Conservation (phyloP, 2,113 vertebrate genomes). For the Lynx canadensis region DNA sequence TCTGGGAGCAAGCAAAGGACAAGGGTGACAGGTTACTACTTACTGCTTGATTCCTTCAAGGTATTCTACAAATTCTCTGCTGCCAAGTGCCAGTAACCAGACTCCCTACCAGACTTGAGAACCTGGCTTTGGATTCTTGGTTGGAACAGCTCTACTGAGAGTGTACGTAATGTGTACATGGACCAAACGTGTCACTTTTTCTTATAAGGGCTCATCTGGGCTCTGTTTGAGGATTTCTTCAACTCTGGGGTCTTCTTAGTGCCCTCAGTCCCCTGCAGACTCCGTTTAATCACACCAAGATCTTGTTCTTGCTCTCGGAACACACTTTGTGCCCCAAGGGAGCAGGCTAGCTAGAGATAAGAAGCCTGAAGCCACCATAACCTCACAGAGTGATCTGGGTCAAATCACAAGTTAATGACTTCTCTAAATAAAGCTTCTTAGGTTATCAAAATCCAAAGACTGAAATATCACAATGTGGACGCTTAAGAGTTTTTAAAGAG, state of each 20-base stretch:
- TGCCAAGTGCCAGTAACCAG: constrained; percentile 30
- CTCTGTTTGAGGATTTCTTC: neutral
- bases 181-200: neutral
- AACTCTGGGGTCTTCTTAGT: neutral
- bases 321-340: constrained; percentile 8
- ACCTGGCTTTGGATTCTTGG: neutral
- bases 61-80: neutral
- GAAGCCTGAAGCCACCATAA: neutral
- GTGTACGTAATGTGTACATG: accelerated
- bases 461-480: neutral
- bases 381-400: constrained; percentile 19
- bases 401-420: constrained; percentile 50
- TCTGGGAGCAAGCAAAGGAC: constrained; percentile 15
- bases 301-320: neutral
- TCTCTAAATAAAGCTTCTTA: constrained; percentile 51
- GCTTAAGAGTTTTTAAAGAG: neutral
- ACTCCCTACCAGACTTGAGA: neutral
- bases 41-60: neutral
- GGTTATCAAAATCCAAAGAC: constrained; percentile 48
- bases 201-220: neutral
- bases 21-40: neutral
- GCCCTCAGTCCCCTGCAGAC: neutral
- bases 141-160: neutral
- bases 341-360: constrained; percentile 21
- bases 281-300: neutral